Base-by-base conservation (phyloP, 2,888 invertebrate genomes). In the Selenia dentaria region DNA sequence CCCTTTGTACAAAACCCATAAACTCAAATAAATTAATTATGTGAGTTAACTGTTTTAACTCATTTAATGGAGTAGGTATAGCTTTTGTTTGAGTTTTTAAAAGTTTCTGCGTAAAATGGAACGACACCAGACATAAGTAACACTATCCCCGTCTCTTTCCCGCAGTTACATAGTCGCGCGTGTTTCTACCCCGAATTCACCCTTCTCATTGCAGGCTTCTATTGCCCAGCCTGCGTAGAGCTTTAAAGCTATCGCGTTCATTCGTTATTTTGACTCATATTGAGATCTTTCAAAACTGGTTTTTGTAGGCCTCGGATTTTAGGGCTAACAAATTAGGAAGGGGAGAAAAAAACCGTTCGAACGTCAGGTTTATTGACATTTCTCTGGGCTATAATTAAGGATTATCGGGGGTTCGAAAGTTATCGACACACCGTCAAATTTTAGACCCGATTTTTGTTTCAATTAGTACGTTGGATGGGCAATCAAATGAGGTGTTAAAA, bases 291-390 rank as follows among this genome's bases (percentile, higher is more conserved):
- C 51, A 49, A 57, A 8, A 53, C 9, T 74, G 70, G 82, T 58
- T 60, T 43, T 62, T 67, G 62, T 74, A 78, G 79, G 76, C 76
- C 74, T 74, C 69, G 80, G 81, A 81, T 82, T 84, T 88, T 84
- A 80, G 87, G 86, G 84, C 79, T 75, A 78, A 84, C 84, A 86
- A 88, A 88, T 85, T 84, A 83, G 79, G 56, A 74, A 75, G 85
- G 87, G 78, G 77, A 75, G 68, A 70, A 83, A 83, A 79, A 84
- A 84, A 46, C 76, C 78, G 76, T 72, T 72, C 67, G 64, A 82
- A 78, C 76, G 79, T 82, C 79, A 82, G 77, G 79, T 84, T 86
- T 87, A 89, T 86, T 87, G 87, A 87, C 85, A 84, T 85, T 87
- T 83, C 71, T 80, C 77, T 74, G 73, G 71, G 76, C 78, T 74